Base-by-base conservation (phyloP, 1,140 invertebrate genomes). In the Adelges cooleyi region DNA sequence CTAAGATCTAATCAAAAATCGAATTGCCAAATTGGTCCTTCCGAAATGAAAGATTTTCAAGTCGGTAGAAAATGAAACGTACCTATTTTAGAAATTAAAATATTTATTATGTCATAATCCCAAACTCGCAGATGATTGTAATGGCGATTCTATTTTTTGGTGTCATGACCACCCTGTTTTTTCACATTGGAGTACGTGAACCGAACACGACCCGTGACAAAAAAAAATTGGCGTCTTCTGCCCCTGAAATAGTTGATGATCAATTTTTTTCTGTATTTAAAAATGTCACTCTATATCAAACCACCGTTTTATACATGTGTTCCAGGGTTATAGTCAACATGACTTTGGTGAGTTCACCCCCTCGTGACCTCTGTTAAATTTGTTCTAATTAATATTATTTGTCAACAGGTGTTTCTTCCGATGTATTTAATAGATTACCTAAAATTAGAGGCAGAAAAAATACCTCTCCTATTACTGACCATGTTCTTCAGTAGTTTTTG, bases 391-490 rank as follows among this genome's bases (percentile, higher is more conserved):
- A n/a, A 17, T 23, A 15, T n/a, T 27, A 50, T 11, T 49, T 4
- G 10, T 10, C 33, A 18, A 29, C 0, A 97, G 79, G 85, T 92
- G 23, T 90, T 95, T 70, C 81, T 95, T 49, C 92, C 93, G 1
- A 77, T 96, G 56, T 98, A 95, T 76, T 79, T 96, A 15, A 89
- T 92, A 72, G 84, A 87, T 67, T 85, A 85, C 4, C 74, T 95
- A 22, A 74, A 84, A 22, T 78, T 92, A 72, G 78, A 82, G 8
- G 90, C 89, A 36, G 82, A 81, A 70, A 81, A 83, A 67, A 78
- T 96, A 36, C 93, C 93, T 22, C 81, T 90, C 23, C 80, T 96
- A 46, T 93, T 93, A 0, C 77, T 98, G 33, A 81, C 88, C 5
- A 86, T 94, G 78, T 96, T 87, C 75, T 69, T 92, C 0, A 85